Evolutionary conservation across 92 coral and sea anemone species (phyloP).

Genomic region (Heteractis magnifica): DNA sequence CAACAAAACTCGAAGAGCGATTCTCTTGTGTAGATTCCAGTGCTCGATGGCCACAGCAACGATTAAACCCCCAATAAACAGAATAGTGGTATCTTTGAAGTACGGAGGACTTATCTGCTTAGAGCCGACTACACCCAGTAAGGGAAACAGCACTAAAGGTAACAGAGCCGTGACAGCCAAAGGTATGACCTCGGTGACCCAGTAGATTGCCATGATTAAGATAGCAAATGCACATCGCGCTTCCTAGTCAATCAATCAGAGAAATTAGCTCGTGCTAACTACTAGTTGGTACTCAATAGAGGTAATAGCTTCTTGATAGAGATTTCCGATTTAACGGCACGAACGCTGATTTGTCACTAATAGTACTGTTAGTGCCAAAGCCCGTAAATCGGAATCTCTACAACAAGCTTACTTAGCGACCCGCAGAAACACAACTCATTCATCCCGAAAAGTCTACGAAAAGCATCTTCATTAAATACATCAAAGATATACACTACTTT

Average conservation of each 20-base stretch:
- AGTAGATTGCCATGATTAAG: constrained; percentile 70
- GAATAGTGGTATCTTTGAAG: constrained; percentile 80
- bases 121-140: constrained; percentile 73
- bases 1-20: constrained; percentile 60
- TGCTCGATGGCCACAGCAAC: constrained; percentile 86
- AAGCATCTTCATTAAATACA: too few species aligned
- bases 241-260: constrained; percentile 29
- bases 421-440: too few species aligned
- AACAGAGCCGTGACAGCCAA: constrained; percentile 79
- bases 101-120: constrained; percentile 74
- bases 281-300: background rate
- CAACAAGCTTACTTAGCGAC: too few species aligned
- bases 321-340: too few species aligned
- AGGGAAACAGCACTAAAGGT: constrained; percentile 70
- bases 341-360: too few species aligned
- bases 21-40: constrained; percentile 82
- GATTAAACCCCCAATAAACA: constrained; percentile 79
- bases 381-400: too few species aligned
- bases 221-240: constrained; percentile 72
- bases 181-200: constrained; percentile 74
- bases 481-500: too few species aligned
- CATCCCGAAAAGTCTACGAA: too few species aligned
- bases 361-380: too few species aligned
- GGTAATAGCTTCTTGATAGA: too few species aligned
- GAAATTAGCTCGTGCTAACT: background rate